phyloP scores from a whole-genome alignment of 2,113 vertebrate species.

The Philantomba maxwellii region DNA sequence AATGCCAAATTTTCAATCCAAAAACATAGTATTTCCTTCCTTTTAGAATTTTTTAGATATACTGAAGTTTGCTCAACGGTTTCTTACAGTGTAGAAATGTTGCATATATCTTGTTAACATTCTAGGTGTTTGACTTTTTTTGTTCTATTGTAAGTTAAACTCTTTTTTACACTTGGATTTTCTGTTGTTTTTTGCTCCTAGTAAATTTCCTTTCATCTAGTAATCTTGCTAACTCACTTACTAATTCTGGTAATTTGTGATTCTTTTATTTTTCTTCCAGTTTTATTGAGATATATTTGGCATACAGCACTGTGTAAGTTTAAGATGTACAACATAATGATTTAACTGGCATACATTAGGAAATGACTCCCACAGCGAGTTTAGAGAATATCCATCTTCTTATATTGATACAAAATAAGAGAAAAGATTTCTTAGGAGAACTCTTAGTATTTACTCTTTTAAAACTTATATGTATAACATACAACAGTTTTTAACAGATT shows the following conservation, averaged over 20 bases:
- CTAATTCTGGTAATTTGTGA: not conserved
- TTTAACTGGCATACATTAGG: not conserved
- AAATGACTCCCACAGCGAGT: not conserved
- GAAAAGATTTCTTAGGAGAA: not conserved
- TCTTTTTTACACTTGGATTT: not conserved
- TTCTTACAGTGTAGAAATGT: not conserved
- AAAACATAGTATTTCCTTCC: not conserved
- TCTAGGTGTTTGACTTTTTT: not conserved
- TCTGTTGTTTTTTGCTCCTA: not conserved
- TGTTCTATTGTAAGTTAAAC: not conserved
- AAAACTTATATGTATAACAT: not conserved
- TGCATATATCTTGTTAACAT: not conserved
- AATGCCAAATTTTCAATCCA: not conserved
- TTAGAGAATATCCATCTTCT: not conserved
- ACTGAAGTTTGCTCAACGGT: not conserved
- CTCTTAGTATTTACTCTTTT: not conserved
- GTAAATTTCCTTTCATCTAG: not conserved
- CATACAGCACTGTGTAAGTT: not conserved
- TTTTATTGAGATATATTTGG: not conserved
- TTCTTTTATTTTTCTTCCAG: not conserved
- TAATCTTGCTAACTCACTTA: not conserved
- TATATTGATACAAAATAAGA: not conserved
- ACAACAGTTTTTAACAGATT: not conserved
- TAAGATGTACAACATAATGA: not conserved
- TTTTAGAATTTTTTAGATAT: not conserved